Percentiles rank a stretch among this genome's conserved stretches.
Evolutionary conservation across 2,797 vertebrate genomes (phyloP).

Genomic region (Tadarida brasiliensis): DNA sequence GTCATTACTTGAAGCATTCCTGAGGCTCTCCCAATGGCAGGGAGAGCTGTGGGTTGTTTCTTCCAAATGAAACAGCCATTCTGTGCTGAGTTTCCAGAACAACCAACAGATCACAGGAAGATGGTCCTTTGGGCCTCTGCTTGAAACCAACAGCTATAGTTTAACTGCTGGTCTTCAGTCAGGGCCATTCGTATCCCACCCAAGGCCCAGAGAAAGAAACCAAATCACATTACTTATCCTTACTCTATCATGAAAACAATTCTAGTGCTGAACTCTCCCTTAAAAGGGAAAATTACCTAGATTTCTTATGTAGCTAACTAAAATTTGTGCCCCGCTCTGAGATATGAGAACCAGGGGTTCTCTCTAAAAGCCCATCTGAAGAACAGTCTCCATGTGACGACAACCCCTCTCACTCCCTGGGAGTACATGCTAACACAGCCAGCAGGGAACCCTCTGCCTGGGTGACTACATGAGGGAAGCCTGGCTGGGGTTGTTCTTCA

Average conservation of each 20-base stretch:
- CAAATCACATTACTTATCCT: not conserved
- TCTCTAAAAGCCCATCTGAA: not conserved
- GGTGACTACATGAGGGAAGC: not conserved
- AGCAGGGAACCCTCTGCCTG: slow-evolving; percentile 43
- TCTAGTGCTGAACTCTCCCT: not conserved
- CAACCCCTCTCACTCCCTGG: accelerated
- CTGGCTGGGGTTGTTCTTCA: slow-evolving; percentile 86
- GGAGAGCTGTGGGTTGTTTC: slow-evolving; percentile 82
- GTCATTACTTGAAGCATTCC: not conserved
- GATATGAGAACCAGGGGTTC: not conserved
- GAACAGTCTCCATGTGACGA: slow-evolving; percentile 58
- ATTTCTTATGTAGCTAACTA: slow-evolving; percentile 11
- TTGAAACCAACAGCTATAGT: slow-evolving; percentile 92
- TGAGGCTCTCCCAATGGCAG: not conserved
- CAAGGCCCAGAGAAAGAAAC: not conserved
- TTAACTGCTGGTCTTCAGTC: slow-evolving; percentile 90
- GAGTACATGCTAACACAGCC: not conserved
- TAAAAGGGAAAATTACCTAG: not conserved
- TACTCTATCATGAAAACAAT: not conserved
- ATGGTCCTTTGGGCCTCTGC: slow-evolving; percentile 87
- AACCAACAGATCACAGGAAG: slow-evolving; percentile 91
- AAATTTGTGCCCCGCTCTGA: not conserved
- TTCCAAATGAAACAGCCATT: slow-evolving; percentile 89
- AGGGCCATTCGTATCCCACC: slow-evolving; percentile 81
- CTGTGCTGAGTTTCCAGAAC: slow-evolving; percentile 82